Percentiles rank a stretch among this genome's conserved stretches.
These are phyloP conservation scores for Gobio occitaniae DNA, from an alignment of 2,797 vertebrate species.

Conservation along the genomic window DNA sequence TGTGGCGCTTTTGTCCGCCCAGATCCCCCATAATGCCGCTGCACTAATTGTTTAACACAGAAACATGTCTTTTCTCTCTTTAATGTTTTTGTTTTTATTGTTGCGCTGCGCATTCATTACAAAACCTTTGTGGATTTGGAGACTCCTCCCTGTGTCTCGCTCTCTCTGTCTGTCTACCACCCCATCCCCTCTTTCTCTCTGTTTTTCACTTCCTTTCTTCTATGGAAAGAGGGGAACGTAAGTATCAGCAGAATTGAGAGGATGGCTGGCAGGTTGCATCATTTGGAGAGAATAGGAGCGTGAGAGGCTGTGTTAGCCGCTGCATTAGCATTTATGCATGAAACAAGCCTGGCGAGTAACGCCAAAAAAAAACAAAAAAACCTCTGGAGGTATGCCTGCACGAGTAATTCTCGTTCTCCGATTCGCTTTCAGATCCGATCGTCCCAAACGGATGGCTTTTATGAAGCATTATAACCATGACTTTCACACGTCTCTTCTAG, in stretches of 20 bases:
- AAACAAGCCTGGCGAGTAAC: constrained; percentile 62
- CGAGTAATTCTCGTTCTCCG: constrained; percentile 68
- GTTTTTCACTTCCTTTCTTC: constrained; percentile 37
- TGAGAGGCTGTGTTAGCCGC: constrained; percentile 79
- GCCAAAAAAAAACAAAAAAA: constrained; percentile 72
- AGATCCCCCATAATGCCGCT: constrained; percentile 81
- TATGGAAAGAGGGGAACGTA: constrained; percentile 67
- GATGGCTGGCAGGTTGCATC: constrained; percentile 84
- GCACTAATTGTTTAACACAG: constrained; percentile 85
- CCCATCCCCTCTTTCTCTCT: constrained; percentile 35
- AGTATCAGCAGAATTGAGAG: constrained; percentile 77
- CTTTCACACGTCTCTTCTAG: constrained; percentile 42
- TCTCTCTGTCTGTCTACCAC: constrained; percentile 34
- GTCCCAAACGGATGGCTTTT: constrained; percentile 71
- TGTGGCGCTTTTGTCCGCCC: constrained; percentile 74
- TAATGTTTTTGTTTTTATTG: constrained; percentile 83
- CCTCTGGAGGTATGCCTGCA: constrained; percentile 53
- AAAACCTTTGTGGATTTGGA: constrained; percentile 82
- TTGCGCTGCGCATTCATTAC: constrained; percentile 78
- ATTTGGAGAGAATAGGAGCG: constrained; percentile 77
- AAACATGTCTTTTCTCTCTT: constrained; percentile 82
- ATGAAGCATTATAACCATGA: constrained; percentile 41
- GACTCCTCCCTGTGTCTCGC: constrained; percentile 64
- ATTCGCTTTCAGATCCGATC: constrained; percentile 71
- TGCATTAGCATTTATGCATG: constrained; percentile 80